phyloP scores from a whole-genome alignment of 2,888 invertebrate genomes.

The Tholera decimalis region DNA sequence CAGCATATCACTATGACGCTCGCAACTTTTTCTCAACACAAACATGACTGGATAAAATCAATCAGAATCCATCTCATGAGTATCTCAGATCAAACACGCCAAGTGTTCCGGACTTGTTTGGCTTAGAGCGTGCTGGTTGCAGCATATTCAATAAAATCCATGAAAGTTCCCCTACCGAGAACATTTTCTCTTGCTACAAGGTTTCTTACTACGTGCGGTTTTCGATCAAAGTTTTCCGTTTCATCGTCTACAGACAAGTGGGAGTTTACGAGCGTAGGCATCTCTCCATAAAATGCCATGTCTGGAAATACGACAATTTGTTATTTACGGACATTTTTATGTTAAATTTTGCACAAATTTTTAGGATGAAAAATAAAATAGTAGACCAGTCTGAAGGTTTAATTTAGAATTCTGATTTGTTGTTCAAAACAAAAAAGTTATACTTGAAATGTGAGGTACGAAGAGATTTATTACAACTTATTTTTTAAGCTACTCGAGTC shows the following conservation, averaged over 20 bases:
- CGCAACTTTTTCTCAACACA: slow-evolving; percentile 75
- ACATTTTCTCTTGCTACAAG: slow-evolving; percentile 80
- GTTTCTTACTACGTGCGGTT: slow-evolving; percentile 85
- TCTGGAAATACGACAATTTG: slow-evolving; percentile 53
- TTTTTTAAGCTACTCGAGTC: background rate
- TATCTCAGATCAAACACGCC: slow-evolving; percentile 79
- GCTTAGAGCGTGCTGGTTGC: slow-evolving; percentile 76
- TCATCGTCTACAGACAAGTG: slow-evolving; percentile 75
- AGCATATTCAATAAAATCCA: slow-evolving; percentile 86
- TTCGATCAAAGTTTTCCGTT: slow-evolving; percentile 88
- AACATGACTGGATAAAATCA: slow-evolving; percentile 82
- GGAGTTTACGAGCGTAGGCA: slow-evolving; percentile 63
- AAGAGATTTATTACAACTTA: background rate
- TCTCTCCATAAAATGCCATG: slow-evolving; percentile 55
- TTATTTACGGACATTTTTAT: slow-evolving; percentile 59
- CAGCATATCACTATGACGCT: slow-evolving; percentile 48
- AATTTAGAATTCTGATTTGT: slow-evolving; percentile 40
- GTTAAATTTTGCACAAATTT: slow-evolving; percentile 47
- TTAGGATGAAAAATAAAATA: slow-evolving; percentile 28
- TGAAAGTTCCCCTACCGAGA: slow-evolving; percentile 75
- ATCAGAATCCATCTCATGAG: slow-evolving; percentile 84
- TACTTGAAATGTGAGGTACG: slow-evolving; percentile 17
- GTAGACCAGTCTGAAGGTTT: background rate
- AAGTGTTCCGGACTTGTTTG: slow-evolving; percentile 83
- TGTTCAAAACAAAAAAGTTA: slow-evolving; percentile 10